Evolutionary conservation across 1,140 invertebrate species (phyloP), one percentile per base, ranked within the genome.

Genomic region (Eubasilissa regina): DNA sequence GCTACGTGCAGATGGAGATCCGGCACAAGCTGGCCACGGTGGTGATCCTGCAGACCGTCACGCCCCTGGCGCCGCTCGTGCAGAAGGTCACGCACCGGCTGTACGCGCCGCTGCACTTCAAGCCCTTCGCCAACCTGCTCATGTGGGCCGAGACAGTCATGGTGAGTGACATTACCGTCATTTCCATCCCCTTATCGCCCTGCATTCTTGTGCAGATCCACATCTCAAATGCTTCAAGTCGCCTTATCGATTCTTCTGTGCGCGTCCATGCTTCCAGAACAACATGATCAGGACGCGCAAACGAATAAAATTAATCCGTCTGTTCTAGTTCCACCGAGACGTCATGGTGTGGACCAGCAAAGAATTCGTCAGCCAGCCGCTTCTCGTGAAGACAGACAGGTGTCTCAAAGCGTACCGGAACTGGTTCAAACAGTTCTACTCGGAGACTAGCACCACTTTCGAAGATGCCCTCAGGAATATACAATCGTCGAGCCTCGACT

Each of bases 361-460:
- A 84, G 91, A 89, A 51, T 97, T 93, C 85, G 85, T 93, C 0
- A 91, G 89, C 58, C 91, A 92, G 35, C 96, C 97, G 0, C 81
- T 93, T 0, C 88, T 97, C 43, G 93, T 95, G 0, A 92, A 92
- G 80, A 93, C 96, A 83, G 97, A 98, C 84, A 89, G 89, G 17
- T 87, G 92, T 0, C 93, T 98, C 0, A 88, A 90, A 3, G 89
- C 90, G 13, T 96, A 95, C 85, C 88, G 97, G 7, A 87, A 92
- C 21, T 98, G 96, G 97, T 98, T 93, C 85, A 90, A 90, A 0
- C 96, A 98, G 85, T 98, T 98, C 86, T 98, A 97, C 85, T 93
- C 94, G 0, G 89, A 93, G 66, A 92, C 94, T 75, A 97, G 95
- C 86, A 92, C 93, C 0, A 86, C 87, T 11, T 93, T 92, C 80